These are phyloP conservation scores for Gisinianus flammeolus DNA, from an alignment of 2,888 invertebrate genomes.

Conservation along the genomic window DNA sequence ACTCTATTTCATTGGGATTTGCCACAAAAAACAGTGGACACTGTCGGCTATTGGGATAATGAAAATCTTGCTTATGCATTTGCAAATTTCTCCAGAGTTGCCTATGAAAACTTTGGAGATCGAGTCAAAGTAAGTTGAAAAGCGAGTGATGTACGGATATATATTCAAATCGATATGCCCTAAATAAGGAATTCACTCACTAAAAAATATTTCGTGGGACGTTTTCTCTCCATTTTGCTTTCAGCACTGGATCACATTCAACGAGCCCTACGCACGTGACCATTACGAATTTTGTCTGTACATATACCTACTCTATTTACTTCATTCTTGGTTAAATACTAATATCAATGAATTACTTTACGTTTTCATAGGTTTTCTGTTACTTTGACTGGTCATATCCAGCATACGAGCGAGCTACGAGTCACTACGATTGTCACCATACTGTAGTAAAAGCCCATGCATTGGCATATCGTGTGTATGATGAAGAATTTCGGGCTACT, in stretches of 20 bases:
- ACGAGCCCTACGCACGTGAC: conserved; percentile 35
- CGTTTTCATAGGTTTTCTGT: conserved; percentile 14
- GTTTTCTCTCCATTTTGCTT: too few relatives aligned
- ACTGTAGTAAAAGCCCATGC: conserved; percentile 72
- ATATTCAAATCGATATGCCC: too few relatives aligned
- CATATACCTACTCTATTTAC: not conserved
- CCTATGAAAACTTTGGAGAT: conserved; percentile 37
- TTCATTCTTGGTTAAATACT: not conserved
- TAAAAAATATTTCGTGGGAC: too few relatives aligned
- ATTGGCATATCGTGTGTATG: conserved; percentile 69
- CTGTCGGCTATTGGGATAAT: conserved; percentile 36
- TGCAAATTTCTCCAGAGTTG: conserved; percentile 34
- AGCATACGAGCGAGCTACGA: conserved; percentile 60
- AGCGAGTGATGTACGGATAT: too few relatives aligned
- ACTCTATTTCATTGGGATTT: conserved; percentile 50
- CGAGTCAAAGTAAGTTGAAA: too few relatives aligned
- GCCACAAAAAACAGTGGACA: conserved; percentile 35
- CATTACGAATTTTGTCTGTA: not conserved
- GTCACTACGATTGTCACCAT: conserved; percentile 69
- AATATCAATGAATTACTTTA: not conserved
- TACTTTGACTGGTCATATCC: conserved; percentile 27
- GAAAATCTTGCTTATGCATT: conserved; percentile 30
- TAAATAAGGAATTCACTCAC: too few relatives aligned
- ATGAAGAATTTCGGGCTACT: conserved; percentile 64
- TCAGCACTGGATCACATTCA: conserved; percentile 42